These are phyloP conservation scores for Aleiodes testaceus DNA, from an alignment of 2,888 invertebrate species.

Conservation along the genomic window DNA sequence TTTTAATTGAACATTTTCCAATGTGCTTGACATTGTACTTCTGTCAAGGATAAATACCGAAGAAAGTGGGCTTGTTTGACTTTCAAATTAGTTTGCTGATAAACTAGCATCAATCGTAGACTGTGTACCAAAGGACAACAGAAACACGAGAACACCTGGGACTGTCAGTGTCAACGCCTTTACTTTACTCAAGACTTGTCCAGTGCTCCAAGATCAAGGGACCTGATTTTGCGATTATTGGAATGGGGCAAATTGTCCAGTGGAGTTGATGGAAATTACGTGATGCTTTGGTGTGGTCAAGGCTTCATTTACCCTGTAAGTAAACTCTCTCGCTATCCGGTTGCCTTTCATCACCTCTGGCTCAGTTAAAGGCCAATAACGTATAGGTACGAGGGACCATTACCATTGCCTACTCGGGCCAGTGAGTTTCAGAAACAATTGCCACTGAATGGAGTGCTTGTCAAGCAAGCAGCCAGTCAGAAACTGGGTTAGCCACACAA, in stretches of 20 bases:
- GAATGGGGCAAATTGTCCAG: background rate
- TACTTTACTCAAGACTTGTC: background rate
- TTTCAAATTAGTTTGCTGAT: constrained; percentile 25
- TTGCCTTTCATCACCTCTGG: constrained; percentile 2
- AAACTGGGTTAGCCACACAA: constrained; percentile 7
- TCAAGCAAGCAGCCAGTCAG: constrained; percentile 8
- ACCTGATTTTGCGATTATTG: background rate
- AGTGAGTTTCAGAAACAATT: constrained; percentile 28
- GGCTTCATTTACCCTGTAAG: constrained; percentile 36
- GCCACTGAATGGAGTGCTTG: constrained; percentile 1
- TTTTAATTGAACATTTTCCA: background rate
- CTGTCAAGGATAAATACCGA: constrained; percentile 14
- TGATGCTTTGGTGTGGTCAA: constrained; percentile 15
- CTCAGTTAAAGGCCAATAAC: constrained; percentile 27
- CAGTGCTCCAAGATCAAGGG: constrained; percentile 3
- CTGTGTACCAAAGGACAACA: constrained; percentile 1
- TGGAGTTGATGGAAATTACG: constrained; percentile 34
- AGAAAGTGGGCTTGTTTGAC: constrained; percentile 12
- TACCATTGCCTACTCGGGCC: background rate
- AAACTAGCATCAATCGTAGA: constrained; percentile 17
- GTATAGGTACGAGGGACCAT: constrained; percentile 7
- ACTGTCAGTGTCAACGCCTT: constrained; percentile 17
- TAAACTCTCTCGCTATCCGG: background rate
- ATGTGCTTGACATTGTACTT: constrained; percentile 18
- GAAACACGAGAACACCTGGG: constrained; percentile 22